phyloP scores from a whole-genome alignment of 2,888 invertebrate species.

The Venusia cambrica region DNA sequence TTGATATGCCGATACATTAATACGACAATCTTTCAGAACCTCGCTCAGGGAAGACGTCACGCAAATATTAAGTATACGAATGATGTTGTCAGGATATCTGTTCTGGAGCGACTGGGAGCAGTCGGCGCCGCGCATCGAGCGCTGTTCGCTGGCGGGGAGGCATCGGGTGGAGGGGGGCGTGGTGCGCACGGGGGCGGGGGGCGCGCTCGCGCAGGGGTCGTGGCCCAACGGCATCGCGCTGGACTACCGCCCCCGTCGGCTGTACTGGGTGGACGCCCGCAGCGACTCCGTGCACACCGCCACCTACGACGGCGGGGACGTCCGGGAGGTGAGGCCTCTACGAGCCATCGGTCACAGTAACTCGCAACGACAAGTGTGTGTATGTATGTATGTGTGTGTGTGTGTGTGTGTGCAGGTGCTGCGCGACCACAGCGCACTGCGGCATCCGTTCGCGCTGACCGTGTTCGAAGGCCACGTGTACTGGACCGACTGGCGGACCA shows the following conservation, averaged over 20 bases:
- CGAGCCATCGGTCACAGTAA: no score
- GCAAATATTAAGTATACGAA: neutral
- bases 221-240: slow-evolving; percentile 93
- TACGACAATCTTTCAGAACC: no score
- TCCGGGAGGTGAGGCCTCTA: slow-evolving; percentile 59
- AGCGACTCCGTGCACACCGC: slow-evolving; percentile 94
- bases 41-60: no score
- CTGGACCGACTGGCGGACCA: slow-evolving; percentile 97
- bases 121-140: slow-evolving; percentile 89
- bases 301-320: slow-evolving; percentile 89
- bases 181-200: slow-evolving; percentile 79
- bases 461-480: slow-evolving; percentile 93
- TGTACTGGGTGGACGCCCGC: slow-evolving; percentile 92
- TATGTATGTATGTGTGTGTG: no score
- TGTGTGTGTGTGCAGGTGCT: slow-evolving; percentile 71
- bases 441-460: slow-evolving; percentile 94
- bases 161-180: slow-evolving; percentile 73
- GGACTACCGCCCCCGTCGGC: slow-evolving; percentile 86
- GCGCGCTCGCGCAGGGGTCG: slow-evolving; percentile 81
- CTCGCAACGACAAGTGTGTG: no score
- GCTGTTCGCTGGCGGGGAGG: slow-evolving; percentile 89
- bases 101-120: slow-evolving; percentile 96
- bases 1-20: no score
- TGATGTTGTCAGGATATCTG: slow-evolving; percentile 69
- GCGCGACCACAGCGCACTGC: slow-evolving; percentile 86